Percentiles rank a stretch among this genome's conserved stretches.
Evolutionary conservation across 2,888 invertebrate species (phyloP).

Genomic region (Metellina segmentata): DNA sequence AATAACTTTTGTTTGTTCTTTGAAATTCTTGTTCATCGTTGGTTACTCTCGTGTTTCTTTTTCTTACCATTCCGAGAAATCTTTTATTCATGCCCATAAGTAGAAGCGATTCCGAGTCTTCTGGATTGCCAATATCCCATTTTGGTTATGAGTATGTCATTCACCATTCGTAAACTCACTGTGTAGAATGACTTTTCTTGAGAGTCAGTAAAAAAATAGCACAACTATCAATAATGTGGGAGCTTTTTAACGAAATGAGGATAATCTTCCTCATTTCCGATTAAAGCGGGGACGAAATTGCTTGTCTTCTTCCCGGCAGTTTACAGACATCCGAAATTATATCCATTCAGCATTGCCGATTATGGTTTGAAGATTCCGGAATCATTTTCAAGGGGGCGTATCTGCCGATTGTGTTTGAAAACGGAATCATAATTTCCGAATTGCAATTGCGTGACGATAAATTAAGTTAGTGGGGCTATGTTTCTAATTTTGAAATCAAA

Average conservation of each 20-base stretch:
- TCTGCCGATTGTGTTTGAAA: no score
- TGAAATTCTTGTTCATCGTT: constrained; percentile 14
- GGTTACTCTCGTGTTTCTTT: neutral
- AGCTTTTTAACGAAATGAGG: constrained; percentile 1
- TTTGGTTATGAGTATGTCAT: constrained; percentile 32
- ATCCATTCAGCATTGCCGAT: no score
- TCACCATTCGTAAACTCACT: constrained; percentile 30
- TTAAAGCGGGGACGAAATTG: neutral
- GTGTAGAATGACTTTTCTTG: constrained; percentile 23
- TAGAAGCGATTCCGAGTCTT: constrained; percentile 8
- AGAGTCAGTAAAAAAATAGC: constrained; percentile 8
- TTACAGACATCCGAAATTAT: no score
- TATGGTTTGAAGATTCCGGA: no score
- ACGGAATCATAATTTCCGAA: no score
- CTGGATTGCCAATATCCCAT: constrained; percentile 32
- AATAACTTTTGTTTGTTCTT: constrained; percentile 30
- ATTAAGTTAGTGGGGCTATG: no score
- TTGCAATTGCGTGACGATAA: no score
- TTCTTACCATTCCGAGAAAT: constrained; percentile 23
- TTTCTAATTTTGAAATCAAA: no score
- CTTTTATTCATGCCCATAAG: constrained; percentile 38
- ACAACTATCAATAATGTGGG: neutral
- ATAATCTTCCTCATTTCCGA: neutral
- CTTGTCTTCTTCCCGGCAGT: neutral
- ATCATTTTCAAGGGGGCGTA: no score